Evolutionary conservation across 1,140 invertebrate species (phyloP).

Genomic region (Rhopalosiphum maidis): DNA sequence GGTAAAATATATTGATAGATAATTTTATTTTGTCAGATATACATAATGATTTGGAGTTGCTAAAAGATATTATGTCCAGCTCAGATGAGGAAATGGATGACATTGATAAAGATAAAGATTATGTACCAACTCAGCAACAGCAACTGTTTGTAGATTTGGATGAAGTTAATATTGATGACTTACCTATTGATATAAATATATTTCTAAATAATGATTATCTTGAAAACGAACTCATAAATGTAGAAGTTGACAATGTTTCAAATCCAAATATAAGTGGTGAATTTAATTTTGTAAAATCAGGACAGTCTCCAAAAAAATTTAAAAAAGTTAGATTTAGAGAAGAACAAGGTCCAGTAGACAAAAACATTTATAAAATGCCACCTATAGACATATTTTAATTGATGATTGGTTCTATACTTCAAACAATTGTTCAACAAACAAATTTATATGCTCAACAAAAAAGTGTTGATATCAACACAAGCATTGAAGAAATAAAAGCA

Average conservation of each 20-base stretch:
- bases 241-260: background rate
- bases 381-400: background rate
- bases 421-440: background rate
- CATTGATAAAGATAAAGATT: background rate
- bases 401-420: background rate
- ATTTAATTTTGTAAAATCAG: constrained; percentile 16
- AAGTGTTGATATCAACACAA: background rate
- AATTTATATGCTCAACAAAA: background rate
- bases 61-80: background rate
- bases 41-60: background rate
- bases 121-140: background rate
- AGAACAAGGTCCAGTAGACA: background rate
- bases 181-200: background rate
- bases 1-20: constrained; percentile 23
- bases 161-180: background rate
- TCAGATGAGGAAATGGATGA: constrained; percentile 12
- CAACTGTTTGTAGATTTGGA: background rate
- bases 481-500: constrained; percentile 26
- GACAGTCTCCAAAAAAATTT: background rate
- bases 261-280: background rate
- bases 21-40: constrained; percentile 7
- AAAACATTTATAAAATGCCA: background rate
- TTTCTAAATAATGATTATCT: constrained; percentile 12
- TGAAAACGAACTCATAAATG: constrained; percentile 11
- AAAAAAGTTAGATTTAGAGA: background rate